Conservation (phyloP, 2,797 vertebrate genomes). For the Anolis apletophallus region DNA sequence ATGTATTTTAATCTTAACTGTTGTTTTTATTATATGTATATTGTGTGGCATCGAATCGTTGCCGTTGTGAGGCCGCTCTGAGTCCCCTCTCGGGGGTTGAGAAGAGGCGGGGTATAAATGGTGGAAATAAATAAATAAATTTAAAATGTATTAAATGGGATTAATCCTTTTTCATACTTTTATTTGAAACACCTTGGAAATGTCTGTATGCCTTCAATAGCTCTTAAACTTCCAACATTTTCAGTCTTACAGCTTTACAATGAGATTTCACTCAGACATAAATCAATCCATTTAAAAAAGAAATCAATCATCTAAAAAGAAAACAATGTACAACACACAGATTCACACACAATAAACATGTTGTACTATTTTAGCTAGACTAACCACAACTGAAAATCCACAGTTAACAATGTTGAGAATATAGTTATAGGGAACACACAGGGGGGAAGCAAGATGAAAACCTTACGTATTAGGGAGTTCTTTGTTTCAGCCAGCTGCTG, state of each 20-base stretch:
- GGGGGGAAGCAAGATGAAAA: slow-evolving; percentile 72
- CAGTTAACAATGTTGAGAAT: slow-evolving; percentile 52
- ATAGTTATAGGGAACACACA: slow-evolving; percentile 48
- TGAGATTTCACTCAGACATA: background rate
- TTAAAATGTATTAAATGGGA: background rate
- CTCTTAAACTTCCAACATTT: background rate
- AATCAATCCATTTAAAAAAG: slow-evolving; percentile 6
- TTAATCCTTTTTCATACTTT: background rate
- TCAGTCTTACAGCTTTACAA: background rate
- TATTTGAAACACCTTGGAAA: background rate
- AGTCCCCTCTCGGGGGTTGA: too few relatives aligned
- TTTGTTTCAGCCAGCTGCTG: slow-evolving; percentile 79
- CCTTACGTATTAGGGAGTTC: slow-evolving; percentile 79
- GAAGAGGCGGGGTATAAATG: too few relatives aligned
- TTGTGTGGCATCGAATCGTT: too few relatives aligned
- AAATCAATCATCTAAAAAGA: background rate
- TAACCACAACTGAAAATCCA: slow-evolving; percentile 30
- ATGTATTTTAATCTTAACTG: too few relatives aligned
- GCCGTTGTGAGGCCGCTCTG: too few relatives aligned
- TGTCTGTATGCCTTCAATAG: background rate
- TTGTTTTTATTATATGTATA: too few relatives aligned
- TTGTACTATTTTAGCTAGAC: slow-evolving; percentile 26
- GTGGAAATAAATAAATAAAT: too few relatives aligned
- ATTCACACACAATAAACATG: slow-evolving; percentile 5
- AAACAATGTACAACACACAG: slow-evolving; percentile 22